A percentile compares a stretch with the other conserved stretches of the same genome.
Conservation (phyloP, 2,888 invertebrate genomes). For the Philereme transversata region DNA sequence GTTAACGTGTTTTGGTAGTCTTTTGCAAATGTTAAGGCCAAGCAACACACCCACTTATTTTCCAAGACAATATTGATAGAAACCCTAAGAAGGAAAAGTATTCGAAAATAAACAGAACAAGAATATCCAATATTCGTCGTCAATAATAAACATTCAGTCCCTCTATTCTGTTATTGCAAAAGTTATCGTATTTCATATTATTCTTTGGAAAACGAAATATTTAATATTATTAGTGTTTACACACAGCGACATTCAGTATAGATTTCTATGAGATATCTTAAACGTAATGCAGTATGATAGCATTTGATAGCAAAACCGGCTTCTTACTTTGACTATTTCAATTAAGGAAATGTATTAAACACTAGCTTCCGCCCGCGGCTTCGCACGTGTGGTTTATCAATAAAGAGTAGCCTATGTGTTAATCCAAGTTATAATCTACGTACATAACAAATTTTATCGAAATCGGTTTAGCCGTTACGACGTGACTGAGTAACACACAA, state of each 20-base stretch:
- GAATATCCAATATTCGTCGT: constrained; percentile 17
- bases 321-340: too few species aligned
- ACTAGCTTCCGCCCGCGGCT: too few species aligned
- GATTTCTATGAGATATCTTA: too few species aligned
- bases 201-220: constrained; percentile 16
- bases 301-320: too few species aligned
- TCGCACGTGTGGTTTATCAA: too few species aligned
- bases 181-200: constrained; percentile 32
- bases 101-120: constrained; percentile 18
- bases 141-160: constrained; percentile 26
- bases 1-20: background rate
- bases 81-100: constrained; percentile 2
- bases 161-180: constrained; percentile 25
- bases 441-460: too few species aligned
- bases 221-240: background rate
- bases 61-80: constrained; percentile 4
- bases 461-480: too few species aligned
- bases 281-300: too few species aligned
- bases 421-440: too few species aligned
- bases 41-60: background rate
- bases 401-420: too few species aligned
- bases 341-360: too few species aligned
- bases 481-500: too few species aligned
- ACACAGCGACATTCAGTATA: background rate
- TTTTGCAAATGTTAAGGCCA: background rate